Conservation (phyloP, 2,113 vertebrate genomes). For the Aptenodytes forsteri region DNA sequence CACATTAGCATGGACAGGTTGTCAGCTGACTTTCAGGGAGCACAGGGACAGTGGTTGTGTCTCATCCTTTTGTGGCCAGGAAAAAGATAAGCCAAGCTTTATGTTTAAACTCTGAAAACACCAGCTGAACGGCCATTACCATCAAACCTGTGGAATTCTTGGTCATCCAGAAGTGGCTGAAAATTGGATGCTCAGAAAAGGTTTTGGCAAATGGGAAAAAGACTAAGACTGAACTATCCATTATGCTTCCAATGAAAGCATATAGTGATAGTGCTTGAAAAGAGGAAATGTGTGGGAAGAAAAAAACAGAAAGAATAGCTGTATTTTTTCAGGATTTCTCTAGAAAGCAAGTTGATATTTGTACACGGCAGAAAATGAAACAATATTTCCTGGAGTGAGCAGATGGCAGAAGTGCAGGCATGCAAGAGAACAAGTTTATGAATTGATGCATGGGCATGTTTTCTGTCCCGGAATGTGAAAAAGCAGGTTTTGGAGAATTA, state of each 20-base stretch:
- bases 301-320: background rate
- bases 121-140: background rate
- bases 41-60: background rate
- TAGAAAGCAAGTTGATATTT: background rate
- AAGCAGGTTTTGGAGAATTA: conserved; percentile 18
- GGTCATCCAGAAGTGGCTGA: background rate
- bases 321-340: conserved; percentile 5
- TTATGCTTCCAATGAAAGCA: background rate
- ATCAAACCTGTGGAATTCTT: background rate
- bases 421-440: conserved; percentile 42
- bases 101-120: background rate
- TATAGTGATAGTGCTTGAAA: background rate
- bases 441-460: background rate
- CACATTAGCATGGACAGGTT: background rate
- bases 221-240: background rate
- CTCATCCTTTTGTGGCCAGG: background rate
- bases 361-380: background rate
- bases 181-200: background rate
- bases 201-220: background rate
- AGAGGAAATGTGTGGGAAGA: background rate
- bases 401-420: conserved; percentile 34
- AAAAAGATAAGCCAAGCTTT: background rate
- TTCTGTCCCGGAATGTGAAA: conserved; percentile 48
- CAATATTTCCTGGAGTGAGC: background rate
- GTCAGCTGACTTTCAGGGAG: background rate